phyloP scores from a whole-genome alignment of 2,888 invertebrate genomes.

The Eilema depressum region DNA sequence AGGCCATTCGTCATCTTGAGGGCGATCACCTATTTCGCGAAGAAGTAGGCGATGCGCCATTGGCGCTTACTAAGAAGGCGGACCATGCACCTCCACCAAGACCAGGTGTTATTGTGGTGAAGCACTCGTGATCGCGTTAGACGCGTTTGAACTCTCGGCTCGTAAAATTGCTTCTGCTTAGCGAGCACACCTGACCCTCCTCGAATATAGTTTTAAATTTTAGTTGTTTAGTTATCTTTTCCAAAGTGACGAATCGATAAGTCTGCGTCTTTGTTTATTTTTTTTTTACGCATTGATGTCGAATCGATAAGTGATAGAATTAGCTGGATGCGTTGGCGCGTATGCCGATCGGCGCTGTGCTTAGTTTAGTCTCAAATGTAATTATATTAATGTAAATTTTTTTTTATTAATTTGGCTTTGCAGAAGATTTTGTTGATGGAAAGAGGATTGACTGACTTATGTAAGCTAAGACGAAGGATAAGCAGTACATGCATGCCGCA shows the following conservation, averaged over 20 bases:
- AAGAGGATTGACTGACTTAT: slow-evolving; percentile 78
- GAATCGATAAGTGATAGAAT: slow-evolving; percentile 67
- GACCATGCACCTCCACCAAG: slow-evolving; percentile 89
- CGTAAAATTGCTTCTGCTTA: slow-evolving; percentile 68
- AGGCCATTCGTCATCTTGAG: slow-evolving; percentile 98
- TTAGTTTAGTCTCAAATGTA: slow-evolving; percentile 84
- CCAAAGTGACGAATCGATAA: slow-evolving; percentile 85
- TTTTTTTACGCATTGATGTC: slow-evolving; percentile 72
- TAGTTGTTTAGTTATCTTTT: slow-evolving; percentile 82
- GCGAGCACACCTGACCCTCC: slow-evolving; percentile 77
- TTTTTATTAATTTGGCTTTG: slow-evolving; percentile 69
- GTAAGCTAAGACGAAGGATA: slow-evolving; percentile 70
- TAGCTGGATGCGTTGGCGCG: slow-evolving; percentile 71
- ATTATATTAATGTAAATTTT: slow-evolving; percentile 68
- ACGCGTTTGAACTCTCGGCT: slow-evolving; percentile 63
- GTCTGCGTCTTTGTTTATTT: slow-evolving; percentile 81
- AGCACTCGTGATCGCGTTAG: slow-evolving; percentile 91
- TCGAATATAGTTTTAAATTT: slow-evolving; percentile 84
- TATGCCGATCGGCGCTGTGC: slow-evolving; percentile 77
- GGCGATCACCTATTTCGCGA: slow-evolving; percentile 97
- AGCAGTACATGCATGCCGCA: slow-evolving; percentile 68
- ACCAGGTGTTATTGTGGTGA: slow-evolving; percentile 96
- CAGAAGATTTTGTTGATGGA: slow-evolving; percentile 64
- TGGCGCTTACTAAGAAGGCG: slow-evolving; percentile 86
- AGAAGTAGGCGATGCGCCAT: slow-evolving; percentile 87